Percentiles rank a stretch among this genome's conserved stretches.
Evolutionary conservation across 2,113 vertebrate species (phyloP).

Genomic region (Muscicapa adusta): DNA sequence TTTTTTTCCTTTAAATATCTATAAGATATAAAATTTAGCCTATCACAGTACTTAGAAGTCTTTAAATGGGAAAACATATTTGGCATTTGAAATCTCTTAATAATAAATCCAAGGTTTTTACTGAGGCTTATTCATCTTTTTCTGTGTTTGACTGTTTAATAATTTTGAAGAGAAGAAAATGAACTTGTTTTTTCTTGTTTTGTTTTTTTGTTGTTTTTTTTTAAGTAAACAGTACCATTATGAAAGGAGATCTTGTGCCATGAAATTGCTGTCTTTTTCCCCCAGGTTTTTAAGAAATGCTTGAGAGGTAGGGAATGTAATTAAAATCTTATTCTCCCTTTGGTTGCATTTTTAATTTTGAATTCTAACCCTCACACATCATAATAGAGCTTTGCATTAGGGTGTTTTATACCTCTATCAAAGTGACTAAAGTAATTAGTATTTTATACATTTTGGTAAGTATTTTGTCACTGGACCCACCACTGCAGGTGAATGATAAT

Average conservation of each 20-base stretch:
- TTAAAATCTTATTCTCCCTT: conserved; percentile 55
- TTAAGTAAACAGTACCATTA: not conserved
- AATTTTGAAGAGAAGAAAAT: not conserved
- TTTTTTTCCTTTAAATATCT: conserved; percentile 16
- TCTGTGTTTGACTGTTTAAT: not conserved
- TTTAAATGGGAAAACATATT: conserved; percentile 30
- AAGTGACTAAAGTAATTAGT: conserved; percentile 59
- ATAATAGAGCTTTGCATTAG: conserved; percentile 38
- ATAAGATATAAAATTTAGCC: conserved; percentile 16
- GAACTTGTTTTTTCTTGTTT: not conserved
- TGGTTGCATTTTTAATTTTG: conserved; percentile 42
- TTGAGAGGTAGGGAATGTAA: conserved; percentile 4
- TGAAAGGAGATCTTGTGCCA: not conserved
- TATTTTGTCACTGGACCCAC: conserved; percentile 53
- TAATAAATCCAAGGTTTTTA: conserved; percentile 1
- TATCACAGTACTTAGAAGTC: not conserved
- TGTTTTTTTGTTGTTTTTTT: not conserved
- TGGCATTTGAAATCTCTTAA: conserved; percentile 20
- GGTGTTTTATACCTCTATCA: conserved; percentile 40
- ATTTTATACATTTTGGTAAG: conserved; percentile 56
- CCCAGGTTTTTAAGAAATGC: not conserved
- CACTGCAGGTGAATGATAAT: conserved; percentile 51
- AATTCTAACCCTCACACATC: conserved; percentile 29
- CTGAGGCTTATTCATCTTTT: not conserved
- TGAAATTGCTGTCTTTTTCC: conserved; percentile 16